These are phyloP conservation scores for Oligia fasciuncula DNA, from an alignment of 2,888 invertebrate species.

Conservation along the genomic window DNA sequence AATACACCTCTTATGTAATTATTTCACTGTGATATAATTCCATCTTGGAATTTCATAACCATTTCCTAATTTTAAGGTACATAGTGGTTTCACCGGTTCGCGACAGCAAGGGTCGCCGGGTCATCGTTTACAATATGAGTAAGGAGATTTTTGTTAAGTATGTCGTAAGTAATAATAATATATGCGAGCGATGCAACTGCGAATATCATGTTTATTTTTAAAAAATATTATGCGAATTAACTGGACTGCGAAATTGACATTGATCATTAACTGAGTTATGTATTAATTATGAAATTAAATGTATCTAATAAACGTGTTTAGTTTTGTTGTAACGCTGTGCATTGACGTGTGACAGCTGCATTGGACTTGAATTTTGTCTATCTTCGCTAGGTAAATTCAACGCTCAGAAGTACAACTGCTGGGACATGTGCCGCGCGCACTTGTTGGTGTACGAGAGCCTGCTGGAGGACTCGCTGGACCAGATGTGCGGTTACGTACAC, in stretches of 20 bases:
- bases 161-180: conserved; percentile 51
- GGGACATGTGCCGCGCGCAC: conserved; percentile 93
- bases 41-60: conserved; percentile 72
- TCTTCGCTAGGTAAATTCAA: conserved; percentile 91
- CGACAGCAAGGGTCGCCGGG: conserved; percentile 93
- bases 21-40: conserved; percentile 73
- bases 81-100: conserved; percentile 93
- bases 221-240: conserved; percentile 43
- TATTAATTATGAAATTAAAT: conserved; percentile 19
- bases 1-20: conserved; percentile 64
- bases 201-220: conserved; percentile 37
- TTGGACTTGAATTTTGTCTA: conserved; percentile 14
- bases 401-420: conserved; percentile 91
- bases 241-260: conserved; percentile 50
- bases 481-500: conserved; percentile 94
- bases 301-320: neutral
- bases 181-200: conserved; percentile 60
- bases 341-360: neutral
- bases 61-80: conserved; percentile 89
- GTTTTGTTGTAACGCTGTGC: conserved; percentile 5
- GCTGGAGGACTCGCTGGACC: conserved; percentile 93
- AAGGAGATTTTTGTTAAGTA: conserved; percentile 75
- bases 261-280: conserved; percentile 6
- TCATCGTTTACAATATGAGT: conserved; percentile 92
- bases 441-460: conserved; percentile 93